Conservation (phyloP, 2,797 vertebrate species). For the Jordanella pulchra region DNA sequence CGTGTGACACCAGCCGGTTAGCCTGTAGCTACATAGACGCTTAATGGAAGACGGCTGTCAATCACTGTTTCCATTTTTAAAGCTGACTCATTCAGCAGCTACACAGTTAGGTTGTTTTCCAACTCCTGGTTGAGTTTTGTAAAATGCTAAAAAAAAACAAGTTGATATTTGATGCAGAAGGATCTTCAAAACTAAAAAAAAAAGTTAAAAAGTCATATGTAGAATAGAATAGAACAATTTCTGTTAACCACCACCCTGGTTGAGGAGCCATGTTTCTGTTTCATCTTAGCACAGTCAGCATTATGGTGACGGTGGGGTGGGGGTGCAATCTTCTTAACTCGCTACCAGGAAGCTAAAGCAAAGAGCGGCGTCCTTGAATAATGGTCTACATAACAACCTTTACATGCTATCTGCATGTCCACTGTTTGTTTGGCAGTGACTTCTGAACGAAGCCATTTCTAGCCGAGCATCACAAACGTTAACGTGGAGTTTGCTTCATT, state of each 20-base stretch:
- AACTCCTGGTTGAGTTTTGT: not conserved
- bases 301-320: not conserved
- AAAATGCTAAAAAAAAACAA: not conserved
- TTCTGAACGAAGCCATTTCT: not conserved
- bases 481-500: not conserved
- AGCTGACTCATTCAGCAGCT: constrained; percentile 12
- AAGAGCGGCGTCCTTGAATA: not conserved
- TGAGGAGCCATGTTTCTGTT: not conserved
- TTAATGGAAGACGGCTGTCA: constrained; percentile 24
- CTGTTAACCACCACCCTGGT: not conserved
- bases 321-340: not conserved
- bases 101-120: constrained; percentile 2
- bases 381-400: not conserved
- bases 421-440: not conserved
- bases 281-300: not conserved
- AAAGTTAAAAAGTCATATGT: no score
- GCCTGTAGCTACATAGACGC: constrained; percentile 21
- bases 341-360: not conserved
- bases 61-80: constrained; percentile 19
- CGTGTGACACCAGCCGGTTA: constrained; percentile 24
- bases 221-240: not conserved
- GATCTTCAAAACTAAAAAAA: not conserved
- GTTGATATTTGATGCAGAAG: not conserved
- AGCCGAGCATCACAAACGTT: not conserved
- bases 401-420: not conserved